Evolutionary conservation across 1,140 invertebrate species (phyloP), one percentile per base, ranked within the genome.

Genomic region (Drosophila pallidifrons): DNA sequence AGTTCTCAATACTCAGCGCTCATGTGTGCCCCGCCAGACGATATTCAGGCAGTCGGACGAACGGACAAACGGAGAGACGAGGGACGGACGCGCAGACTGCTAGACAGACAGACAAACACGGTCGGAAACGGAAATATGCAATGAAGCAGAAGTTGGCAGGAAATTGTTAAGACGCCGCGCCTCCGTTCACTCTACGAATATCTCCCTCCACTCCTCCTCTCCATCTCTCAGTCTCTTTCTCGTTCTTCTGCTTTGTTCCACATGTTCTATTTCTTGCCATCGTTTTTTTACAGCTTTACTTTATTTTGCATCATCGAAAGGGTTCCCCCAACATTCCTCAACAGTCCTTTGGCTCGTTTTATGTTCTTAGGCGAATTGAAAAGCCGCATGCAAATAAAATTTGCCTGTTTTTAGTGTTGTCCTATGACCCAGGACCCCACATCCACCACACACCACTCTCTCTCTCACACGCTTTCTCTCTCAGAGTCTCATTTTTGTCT

Each of bases 331-430:
- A 47, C 28, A n/a, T 32, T 65, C 55, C 35, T 47, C 46, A 16
- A 11, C 13, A 41, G n/a, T 45, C 55, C 61, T 35, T 46, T 77
- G 46, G 61, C 45, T 67, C 67, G 74, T 88, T 88, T 88, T 88
- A 88, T 88, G 77, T 83, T 77, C 80, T 83, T 83, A 67, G 74
- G 82, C 76, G 83, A 88, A 87, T 83, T 87, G 83, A 88, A 87
- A 87, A 88, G 83, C 83, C 77, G 80, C 83, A 88, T 88, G 80
- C 85, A 88, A 88, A 88, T 88, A 88, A 87, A 87, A 87, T 87
- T 83, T 87, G 76, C 69, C 76, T 82, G 59, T 72, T 82, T 82
- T 87, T 83, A 83, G 82, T 79, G 80, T 71, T 77, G 79, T 82
- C 82, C 79, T 79, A 69, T 87, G 83, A 82, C 76, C 82, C 43